A percentile compares a stretch with the other conserved stretches of the same genome.
Conservation (phyloP, 1,140 invertebrate genomes). For the Triops longicaudatus region DNA sequence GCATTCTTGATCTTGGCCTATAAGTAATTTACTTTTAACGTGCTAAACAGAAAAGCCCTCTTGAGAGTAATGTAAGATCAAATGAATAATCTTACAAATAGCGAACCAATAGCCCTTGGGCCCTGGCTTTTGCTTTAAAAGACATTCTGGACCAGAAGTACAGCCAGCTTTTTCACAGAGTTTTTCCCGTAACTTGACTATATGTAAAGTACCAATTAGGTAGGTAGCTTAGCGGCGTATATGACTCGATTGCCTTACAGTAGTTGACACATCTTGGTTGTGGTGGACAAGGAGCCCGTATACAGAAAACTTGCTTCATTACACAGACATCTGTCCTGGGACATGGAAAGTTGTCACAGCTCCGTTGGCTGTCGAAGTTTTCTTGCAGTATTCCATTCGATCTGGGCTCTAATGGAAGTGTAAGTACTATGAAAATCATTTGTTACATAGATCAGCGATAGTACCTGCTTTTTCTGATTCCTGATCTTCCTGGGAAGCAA, state of each 20-base stretch:
- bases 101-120: background rate
- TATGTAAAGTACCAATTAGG: too few species aligned
- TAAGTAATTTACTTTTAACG: background rate
- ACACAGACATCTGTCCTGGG: background rate
- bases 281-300: background rate
- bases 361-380: background rate
- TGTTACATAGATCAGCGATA: too few species aligned
- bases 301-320: background rate
- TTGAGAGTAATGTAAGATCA: background rate
- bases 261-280: background rate
- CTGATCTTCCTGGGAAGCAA: too few species aligned
- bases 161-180: background rate
- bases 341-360: background rate
- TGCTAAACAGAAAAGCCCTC: background rate
- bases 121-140: background rate
- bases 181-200: background rate
- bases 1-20: background rate
- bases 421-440: too few species aligned
- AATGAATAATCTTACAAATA: background rate
- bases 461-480: too few species aligned
- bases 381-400: background rate
- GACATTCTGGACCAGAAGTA: background rate
- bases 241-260: background rate
- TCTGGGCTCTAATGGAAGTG: background rate
- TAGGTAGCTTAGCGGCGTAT: too few species aligned